These are phyloP conservation scores for Panurus biarmicus DNA, from an alignment of 2,113 vertebrate genomes.

Conservation along the genomic window DNA sequence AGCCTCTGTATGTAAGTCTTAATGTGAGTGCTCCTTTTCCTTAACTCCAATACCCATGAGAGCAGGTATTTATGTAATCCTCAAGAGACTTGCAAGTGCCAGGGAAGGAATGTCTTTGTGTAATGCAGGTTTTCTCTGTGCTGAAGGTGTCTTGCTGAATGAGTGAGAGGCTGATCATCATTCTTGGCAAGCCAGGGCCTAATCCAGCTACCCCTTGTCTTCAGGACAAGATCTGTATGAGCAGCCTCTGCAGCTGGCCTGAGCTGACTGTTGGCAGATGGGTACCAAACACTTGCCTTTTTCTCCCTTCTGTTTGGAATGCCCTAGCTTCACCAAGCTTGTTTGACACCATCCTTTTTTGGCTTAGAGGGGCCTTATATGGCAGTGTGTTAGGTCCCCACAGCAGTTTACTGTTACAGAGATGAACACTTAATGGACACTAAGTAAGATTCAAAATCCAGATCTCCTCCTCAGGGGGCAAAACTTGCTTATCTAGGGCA, in stretches of 20 bases:
- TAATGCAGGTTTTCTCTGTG: neutral
- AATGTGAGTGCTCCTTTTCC: neutral
- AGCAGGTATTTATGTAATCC: neutral
- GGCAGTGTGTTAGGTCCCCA: neutral
- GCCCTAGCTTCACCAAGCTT: neutral
- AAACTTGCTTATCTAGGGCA: neutral
- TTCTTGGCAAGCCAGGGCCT: neutral
- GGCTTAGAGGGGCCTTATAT: neutral
- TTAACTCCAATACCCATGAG: neutral
- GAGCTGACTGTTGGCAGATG: neutral
- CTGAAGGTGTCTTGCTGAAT: neutral
- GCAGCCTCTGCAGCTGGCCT: neutral
- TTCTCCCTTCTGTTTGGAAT: neutral
- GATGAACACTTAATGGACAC: rapidly evolving
- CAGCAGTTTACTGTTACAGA: neutral
- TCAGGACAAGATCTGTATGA: neutral
- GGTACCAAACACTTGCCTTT: neutral
- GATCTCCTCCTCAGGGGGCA: neutral
- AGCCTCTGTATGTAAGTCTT: neutral
- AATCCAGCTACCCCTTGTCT: neutral
- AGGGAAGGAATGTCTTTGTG: neutral
- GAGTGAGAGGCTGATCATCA: neutral
- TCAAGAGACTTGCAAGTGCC: neutral
- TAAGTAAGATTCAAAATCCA: neutral
- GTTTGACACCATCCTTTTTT: neutral